These are phyloP conservation scores for Empidonax traillii DNA, from an alignment of 2,113 vertebrate genomes.

Conservation along the genomic window DNA sequence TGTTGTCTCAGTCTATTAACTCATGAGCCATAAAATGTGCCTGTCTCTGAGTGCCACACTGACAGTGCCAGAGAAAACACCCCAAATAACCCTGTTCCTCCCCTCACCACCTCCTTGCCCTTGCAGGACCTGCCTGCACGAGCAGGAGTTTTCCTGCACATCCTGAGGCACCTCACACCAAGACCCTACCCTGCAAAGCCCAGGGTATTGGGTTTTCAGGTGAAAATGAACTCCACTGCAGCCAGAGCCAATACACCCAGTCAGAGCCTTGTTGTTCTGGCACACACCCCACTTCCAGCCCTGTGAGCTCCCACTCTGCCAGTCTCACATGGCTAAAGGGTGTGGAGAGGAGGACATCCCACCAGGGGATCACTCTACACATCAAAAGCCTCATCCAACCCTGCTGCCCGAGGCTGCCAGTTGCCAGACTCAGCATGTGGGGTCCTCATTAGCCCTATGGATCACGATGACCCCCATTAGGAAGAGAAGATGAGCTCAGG, in stretches of 20 bases:
- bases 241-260: background rate
- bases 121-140: fast-evolving
- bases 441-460: background rate
- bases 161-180: fast-evolving
- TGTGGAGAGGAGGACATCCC: background rate
- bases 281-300: background rate
- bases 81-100: background rate
- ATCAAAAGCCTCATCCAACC: background rate
- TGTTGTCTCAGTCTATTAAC: background rate
- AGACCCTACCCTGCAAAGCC: background rate
- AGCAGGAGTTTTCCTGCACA: background rate
- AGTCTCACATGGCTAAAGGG: background rate
- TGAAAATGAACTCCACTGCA: background rate
- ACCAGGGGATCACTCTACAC: fast-evolving
- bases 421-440: fast-evolving
- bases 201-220: background rate
- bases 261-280: background rate
- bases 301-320: background rate
- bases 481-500: background rate
- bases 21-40: fast-evolving
- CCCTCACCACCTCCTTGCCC: background rate
- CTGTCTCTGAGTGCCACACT: background rate
- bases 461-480: background rate
- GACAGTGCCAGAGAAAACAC: background rate
- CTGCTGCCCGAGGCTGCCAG: background rate